Conservation (phyloP, 2,797 vertebrate species). For the Okamejei kenojei region DNA sequence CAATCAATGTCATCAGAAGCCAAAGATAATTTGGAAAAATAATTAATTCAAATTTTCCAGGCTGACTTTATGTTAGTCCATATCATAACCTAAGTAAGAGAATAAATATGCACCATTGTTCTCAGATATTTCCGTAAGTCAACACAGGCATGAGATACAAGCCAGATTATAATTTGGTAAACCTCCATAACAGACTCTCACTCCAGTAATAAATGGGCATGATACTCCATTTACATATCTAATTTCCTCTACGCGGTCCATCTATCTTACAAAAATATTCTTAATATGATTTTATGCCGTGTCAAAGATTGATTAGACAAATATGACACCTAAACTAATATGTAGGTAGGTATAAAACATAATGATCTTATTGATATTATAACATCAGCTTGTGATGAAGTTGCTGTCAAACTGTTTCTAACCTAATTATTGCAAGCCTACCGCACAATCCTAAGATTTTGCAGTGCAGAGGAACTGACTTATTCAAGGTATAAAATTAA, state of each 20-base stretch:
- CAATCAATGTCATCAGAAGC: not conserved
- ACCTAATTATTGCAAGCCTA: not conserved
- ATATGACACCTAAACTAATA: not conserved
- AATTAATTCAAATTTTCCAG: not conserved
- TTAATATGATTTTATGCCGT: constrained; percentile 14
- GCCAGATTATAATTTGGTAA: not conserved
- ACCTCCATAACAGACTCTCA: not conserved
- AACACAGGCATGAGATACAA: not conserved
- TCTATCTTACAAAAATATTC: not conserved
- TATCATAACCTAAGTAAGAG: not conserved
- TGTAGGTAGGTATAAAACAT: not conserved
- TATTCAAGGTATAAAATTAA: not conserved
- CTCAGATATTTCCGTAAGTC: not conserved
- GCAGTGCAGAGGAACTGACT: not conserved
- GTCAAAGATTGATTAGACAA: not conserved
- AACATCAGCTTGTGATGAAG: constrained; percentile 1
- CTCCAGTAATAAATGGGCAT: not conserved
- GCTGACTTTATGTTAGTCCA: not conserved
- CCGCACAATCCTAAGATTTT: not conserved
- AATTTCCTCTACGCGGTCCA: not conserved
- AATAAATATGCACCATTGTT: not conserved
- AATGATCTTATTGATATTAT: constrained; percentile 15
- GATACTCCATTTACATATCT: not conserved
- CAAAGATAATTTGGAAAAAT: not conserved
- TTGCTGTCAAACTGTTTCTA: not conserved